Conservation (phyloP, 2,888 invertebrate genomes). For the Metellina segmentata region DNA sequence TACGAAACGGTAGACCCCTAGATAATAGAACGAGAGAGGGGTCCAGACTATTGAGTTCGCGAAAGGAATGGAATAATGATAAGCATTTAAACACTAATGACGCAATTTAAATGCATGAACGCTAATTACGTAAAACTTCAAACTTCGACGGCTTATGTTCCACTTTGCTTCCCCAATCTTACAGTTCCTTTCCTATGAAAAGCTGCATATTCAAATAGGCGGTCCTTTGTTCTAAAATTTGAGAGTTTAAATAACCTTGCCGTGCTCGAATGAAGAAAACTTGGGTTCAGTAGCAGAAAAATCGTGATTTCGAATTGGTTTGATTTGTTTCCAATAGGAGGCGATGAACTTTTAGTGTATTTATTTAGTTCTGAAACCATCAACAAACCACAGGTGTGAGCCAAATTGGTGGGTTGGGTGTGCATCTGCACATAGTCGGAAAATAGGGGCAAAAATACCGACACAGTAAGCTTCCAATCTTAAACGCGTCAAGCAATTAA, state of each 20-base stretch:
- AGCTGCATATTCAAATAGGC: not conserved
- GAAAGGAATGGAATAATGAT: slow-evolving; percentile 58
- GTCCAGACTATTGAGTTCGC: slow-evolving; percentile 4
- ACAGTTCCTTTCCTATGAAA: not conserved
- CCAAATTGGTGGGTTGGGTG: too few species aligned
- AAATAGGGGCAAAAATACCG: too few species aligned
- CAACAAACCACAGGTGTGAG: too few species aligned
- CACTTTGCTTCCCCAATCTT: slow-evolving; percentile 1
- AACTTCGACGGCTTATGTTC: slow-evolving; percentile 25
- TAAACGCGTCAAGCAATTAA: too few species aligned
- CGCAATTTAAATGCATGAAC: slow-evolving; percentile 60
- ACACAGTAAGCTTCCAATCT: too few species aligned
- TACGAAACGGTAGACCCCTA: not conserved
- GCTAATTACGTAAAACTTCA: slow-evolving; percentile 50
- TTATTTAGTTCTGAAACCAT: too few species aligned
- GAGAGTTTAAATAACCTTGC: not conserved
- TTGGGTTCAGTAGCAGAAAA: too few species aligned
- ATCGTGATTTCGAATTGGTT: too few species aligned
- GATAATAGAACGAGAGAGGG: slow-evolving; percentile 25
- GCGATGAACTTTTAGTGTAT: too few species aligned
- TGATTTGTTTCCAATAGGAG: too few species aligned
- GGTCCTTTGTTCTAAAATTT: not conserved
- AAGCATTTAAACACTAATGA: slow-evolving; percentile 53
- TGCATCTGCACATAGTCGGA: too few species aligned
- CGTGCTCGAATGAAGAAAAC: too few species aligned